Evolutionary conservation across 2,888 invertebrate species (phyloP), one percentile per base, ranked within the genome.

Genomic region (Caenorhabditis macrosperma): DNA sequence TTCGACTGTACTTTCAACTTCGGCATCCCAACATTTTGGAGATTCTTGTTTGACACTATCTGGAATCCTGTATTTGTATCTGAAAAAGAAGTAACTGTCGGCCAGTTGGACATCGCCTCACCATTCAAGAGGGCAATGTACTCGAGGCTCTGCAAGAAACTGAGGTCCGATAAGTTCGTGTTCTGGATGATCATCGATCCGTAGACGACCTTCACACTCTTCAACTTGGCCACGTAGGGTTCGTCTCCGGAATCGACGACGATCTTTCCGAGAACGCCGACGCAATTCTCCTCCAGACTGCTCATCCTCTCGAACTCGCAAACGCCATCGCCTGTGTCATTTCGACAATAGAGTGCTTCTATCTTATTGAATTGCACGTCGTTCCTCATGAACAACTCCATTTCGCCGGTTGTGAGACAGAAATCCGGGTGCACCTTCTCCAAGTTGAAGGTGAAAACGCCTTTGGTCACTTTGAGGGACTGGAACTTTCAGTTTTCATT

Each of bases 291-390:
- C 0, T 54, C 41, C 55, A 72, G 20, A 17, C 20, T 38, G 7
- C 12, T 28, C 63, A 72, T 50, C 5, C n/a, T 7, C n/a, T 57
- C 35, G 30, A 64, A 72, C 7, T 48, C n/a, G 35, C 72, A 72
- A 2, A 30, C 46, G 5, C 2, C 20, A 20, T 68, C 26, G 0
- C 35, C 9, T 1, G 35, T 55, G 7, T 33, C 54, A 24, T 35
- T 55, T 6, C 28, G 24, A 63, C 72, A 72, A 26, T 41, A 48
- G 12, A 24, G 35, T 15, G 72, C 72, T 57, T 72, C 20, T 0
- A 72, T 3, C 15, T 17, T 46, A 9, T 6, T n/a, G 24, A 63
- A 72, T n/a, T 20, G 10, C 15, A 57, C 57, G 7, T 72, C 52
- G 20, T 35, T 52, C 7, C 38, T 61, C 48, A 63, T 30, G 22